Base-by-base conservation (phyloP, 1,140 invertebrate genomes). In the Colletes gigas region DNA sequence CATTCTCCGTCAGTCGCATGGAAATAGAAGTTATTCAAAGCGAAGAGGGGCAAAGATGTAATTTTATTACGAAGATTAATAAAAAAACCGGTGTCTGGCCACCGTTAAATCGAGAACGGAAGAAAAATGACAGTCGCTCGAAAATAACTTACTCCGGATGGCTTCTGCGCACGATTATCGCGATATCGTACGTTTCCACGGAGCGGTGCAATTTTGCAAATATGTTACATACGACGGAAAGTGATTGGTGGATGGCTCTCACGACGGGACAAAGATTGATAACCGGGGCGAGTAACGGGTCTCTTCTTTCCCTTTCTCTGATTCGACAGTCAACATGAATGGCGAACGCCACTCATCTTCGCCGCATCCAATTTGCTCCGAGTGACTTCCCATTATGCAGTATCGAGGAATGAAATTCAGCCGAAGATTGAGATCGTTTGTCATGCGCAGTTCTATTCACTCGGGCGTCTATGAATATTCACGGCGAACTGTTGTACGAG, bases 301-400 rank as follows among this genome's bases (percentile, higher is more conserved):
- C 4, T 15, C 39, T 17, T 54, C 57, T 21, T 52, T 39, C 59
- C 14, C 62, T 66, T 54, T 67, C 66, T 62, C 19, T 15, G 19
- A 57, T 39, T 68, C 62, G 30, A 10, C 59, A 77, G 47, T 71
- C 55, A 14, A 62, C 60, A 55, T 50, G 47, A 82, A 67, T 65
- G 54, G 67, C 30, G 57, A 30, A 55, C 68, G 54, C 79, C 67
- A 75, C 71, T 86, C 71, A 72, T 85, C 75, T 79, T 83, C 75
- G 71, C 76, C 74, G 75, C 52, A 79, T 85, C 80, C 75, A 79
- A 70, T 82, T 75, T 63, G 80, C 44, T 59, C 55, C 47, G 62
- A 71, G 81, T 78, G 81, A 82, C 79, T 85, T 85, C 74, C 75
- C 78, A 84, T 85, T 84, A 84, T 70, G 68, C 44, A 57, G 60